Evolutionary conservation across 2,113 vertebrate genomes (phyloP).

Genomic region (Oreochromis niloticus): DNA sequence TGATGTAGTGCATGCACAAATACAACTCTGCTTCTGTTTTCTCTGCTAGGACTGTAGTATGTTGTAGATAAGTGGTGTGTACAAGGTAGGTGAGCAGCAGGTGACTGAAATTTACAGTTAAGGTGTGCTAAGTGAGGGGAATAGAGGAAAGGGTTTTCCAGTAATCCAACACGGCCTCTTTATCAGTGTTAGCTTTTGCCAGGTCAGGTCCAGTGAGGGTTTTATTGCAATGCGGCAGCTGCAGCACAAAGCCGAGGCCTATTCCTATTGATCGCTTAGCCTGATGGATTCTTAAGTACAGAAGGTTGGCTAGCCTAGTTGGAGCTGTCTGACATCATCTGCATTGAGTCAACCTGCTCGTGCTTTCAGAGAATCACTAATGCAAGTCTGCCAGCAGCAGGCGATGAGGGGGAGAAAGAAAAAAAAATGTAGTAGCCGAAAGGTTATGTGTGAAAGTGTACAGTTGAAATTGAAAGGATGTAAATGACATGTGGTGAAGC

Average conservation of each 20-base stretch:
- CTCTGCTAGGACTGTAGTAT: background rate
- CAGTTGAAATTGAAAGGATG: background rate
- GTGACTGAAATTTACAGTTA: background rate
- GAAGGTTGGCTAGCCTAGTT: constrained; percentile 37
- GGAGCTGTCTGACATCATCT: constrained; percentile 43
- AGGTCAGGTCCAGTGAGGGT: constrained; percentile 18
- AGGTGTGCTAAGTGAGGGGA: background rate
- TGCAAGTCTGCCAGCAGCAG: background rate
- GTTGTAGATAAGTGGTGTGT: background rate
- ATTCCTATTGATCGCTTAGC: constrained; percentile 54
- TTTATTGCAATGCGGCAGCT: constrained; percentile 64
- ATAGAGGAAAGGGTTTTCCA: background rate
- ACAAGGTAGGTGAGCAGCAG: background rate
- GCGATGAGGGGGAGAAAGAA: background rate
- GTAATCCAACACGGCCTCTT: constrained; percentile 17
- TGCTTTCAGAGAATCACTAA: background rate
- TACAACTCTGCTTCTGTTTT: background rate
- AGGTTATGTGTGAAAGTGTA: background rate
- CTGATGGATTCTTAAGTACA: constrained; percentile 64
- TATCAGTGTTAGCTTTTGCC: constrained; percentile 28
- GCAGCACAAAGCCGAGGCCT: constrained; percentile 40
- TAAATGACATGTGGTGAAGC: constrained; percentile 9
- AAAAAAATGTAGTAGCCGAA: background rate
- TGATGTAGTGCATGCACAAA: background rate
- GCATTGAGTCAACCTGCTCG: constrained; percentile 26